Evolutionary conservation across 2,113 vertebrate genomes (phyloP).

Genomic region (Speoplatyrhinus poulsoni): DNA sequence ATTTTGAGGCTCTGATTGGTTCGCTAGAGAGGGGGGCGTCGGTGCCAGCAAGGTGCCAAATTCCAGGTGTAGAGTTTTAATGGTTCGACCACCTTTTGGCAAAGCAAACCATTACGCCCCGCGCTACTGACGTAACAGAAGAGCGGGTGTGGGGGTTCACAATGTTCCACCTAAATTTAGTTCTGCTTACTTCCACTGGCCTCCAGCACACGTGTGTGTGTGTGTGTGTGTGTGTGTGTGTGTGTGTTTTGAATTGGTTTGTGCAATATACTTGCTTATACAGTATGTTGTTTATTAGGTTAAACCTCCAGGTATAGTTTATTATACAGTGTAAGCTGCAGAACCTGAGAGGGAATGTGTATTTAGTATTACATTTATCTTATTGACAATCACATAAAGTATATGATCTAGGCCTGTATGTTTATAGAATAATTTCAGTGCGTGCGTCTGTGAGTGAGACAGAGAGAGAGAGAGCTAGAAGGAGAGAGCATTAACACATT

Average conservation of each 20-base stretch:
- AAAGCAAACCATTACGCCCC: conserved; percentile 29
- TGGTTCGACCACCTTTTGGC: conserved; percentile 32
- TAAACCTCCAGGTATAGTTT: no score
- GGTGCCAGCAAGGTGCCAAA: conserved; percentile 40
- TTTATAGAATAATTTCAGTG: background rate
- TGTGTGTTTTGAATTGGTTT: background rate
- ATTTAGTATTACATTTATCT: no score
- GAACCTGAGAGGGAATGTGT: no score
- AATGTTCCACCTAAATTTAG: conserved; percentile 75
- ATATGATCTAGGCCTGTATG: background rate
- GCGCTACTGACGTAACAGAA: conserved; percentile 52
- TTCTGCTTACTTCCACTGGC: conserved; percentile 49
- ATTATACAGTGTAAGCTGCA: no score
- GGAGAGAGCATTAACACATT: no score
- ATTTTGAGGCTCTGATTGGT: conserved; percentile 33
- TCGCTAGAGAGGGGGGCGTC: conserved; percentile 31
- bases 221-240: background rate
- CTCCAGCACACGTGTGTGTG: conserved; percentile 4
- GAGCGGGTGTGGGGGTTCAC: conserved; percentile 15
- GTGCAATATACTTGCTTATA: background rate
- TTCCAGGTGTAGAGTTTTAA: conserved; percentile 46
- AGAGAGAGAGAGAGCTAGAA: background rate
- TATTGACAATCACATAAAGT: no score
- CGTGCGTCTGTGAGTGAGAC: background rate
- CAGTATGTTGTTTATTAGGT: background rate